phyloP scores from a whole-genome alignment of 1,140 invertebrate genomes.

The Calosoma granatense region DNA sequence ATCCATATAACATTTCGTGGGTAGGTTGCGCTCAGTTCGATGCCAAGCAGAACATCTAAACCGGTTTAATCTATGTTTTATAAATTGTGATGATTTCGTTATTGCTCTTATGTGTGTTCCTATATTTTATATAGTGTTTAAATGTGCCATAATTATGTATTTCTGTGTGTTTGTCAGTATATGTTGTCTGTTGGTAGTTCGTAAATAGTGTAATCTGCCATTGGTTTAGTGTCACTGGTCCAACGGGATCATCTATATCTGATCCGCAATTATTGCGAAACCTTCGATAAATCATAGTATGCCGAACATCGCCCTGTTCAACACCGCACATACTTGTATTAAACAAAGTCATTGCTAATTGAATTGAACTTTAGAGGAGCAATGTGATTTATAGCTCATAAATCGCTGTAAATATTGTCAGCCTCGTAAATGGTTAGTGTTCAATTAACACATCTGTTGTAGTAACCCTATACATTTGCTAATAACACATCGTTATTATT shows the following conservation, averaged over 20 bases:
- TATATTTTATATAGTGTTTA: background rate
- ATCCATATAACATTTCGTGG: too few relatives aligned
- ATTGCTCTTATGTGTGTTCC: background rate
- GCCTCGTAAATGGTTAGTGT: background rate
- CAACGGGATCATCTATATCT: too few relatives aligned
- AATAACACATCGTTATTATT: too few relatives aligned
- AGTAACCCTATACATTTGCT: too few relatives aligned
- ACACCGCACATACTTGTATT: background rate
- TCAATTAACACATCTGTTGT: constrained; percentile 7
- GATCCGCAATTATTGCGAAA: background rate
- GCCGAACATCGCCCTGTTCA: background rate
- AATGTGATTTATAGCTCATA: constrained; percentile 1
- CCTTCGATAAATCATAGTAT: background rate
- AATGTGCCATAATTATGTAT: background rate
- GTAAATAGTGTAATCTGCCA: background rate
- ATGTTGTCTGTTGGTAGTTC: background rate
- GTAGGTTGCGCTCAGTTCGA: too few relatives aligned
- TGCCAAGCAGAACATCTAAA: too few relatives aligned
- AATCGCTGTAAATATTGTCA: constrained; percentile 1
- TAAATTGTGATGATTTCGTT: background rate
- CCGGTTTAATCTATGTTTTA: background rate
- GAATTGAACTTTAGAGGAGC: constrained; percentile 4
- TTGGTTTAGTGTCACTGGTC: too few relatives aligned
- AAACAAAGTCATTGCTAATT: constrained; percentile 3
- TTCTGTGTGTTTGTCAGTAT: background rate